Conservation (phyloP, 2,113 vertebrate genomes). For the Microtus richardsoni region DNA sequence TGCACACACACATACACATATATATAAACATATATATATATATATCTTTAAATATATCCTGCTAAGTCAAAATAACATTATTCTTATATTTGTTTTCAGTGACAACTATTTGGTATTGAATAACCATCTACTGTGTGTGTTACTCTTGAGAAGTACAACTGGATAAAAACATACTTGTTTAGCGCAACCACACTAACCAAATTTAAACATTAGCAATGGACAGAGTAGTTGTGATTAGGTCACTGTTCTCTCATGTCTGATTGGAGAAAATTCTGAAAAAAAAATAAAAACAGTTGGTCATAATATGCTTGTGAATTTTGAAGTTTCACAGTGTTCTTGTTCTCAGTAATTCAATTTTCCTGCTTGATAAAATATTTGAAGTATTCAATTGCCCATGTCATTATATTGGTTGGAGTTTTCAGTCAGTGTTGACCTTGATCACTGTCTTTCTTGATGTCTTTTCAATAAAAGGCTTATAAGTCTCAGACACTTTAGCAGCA, state of each 20-base stretch:
- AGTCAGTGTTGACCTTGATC: constrained; percentile 56
- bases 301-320: constrained; percentile 56
- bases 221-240: constrained; percentile 40
- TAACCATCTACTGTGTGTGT: background rate
- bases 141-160: background rate
- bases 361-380: constrained; percentile 69
- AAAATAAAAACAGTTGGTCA: constrained; percentile 26
- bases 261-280: background rate
- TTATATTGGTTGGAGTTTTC: constrained; percentile 62
- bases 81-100: background rate
- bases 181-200: constrained; percentile 23
- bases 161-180: background rate
- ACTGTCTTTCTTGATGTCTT: constrained; percentile 59
- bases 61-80: too few relatives aligned
- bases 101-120: background rate
- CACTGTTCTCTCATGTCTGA: background rate
- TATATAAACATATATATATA: background rate
- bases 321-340: background rate
- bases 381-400: constrained; percentile 60
- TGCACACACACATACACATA: too few relatives aligned
- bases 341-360: constrained; percentile 72
- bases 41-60: background rate
- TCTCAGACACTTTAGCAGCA: constrained; percentile 55
- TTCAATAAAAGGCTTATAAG: constrained; percentile 43
- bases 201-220: background rate